Evolutionary conservation across 2,113 vertebrate genomes (phyloP), one percentile per base, ranked within the genome.

Genomic region (Chunga burmeisteri): DNA sequence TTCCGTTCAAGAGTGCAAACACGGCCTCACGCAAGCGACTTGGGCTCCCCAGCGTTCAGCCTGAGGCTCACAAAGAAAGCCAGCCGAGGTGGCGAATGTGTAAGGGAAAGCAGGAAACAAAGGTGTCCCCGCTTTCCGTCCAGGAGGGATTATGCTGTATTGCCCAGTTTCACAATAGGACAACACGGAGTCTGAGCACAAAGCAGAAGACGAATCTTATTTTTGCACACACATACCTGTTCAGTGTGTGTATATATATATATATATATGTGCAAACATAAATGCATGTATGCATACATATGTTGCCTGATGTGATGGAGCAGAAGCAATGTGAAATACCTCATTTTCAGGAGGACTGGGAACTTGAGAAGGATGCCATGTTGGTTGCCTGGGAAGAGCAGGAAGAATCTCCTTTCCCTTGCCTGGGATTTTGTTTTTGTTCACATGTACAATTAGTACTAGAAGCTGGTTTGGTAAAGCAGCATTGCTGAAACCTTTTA

Each of bases 11-110:
- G 22, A 93, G 65, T 20, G 13, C 34, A 66, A 38, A 84, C 38
- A 5, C 18, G 44, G 26, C n/a, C 26, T 86, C 55, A 50, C 3
- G 0, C 20, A 63, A 73, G 20, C 0, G 0, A 34, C 36, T 47
- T 55, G 40, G 34, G 26, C 16, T 77, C 62, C 66, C 13, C 75
- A 32, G 0, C 11, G 4, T 67, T 92, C 62, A 80, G 11, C 53
- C 49, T 88, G 74, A 77, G 74, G 66, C 74, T 90, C 63, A 68
- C 29, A 38, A 80, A 29, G 1, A 29, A 1, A 12, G 20, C 34
- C 27, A 2, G 16, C 47, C 13, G 30, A 47, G 19, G 22, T 47
- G 52, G 29, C 38, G 46, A 91, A 74, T 67, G 68, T 1, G 0
- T 3, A 67, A 40, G 49, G 44, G 29, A 63, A 63, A 78, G 47